These are phyloP conservation scores for Melanotaenia pygmaea DNA, from an alignment of 2,797 vertebrate species.

Conservation along the genomic window DNA sequence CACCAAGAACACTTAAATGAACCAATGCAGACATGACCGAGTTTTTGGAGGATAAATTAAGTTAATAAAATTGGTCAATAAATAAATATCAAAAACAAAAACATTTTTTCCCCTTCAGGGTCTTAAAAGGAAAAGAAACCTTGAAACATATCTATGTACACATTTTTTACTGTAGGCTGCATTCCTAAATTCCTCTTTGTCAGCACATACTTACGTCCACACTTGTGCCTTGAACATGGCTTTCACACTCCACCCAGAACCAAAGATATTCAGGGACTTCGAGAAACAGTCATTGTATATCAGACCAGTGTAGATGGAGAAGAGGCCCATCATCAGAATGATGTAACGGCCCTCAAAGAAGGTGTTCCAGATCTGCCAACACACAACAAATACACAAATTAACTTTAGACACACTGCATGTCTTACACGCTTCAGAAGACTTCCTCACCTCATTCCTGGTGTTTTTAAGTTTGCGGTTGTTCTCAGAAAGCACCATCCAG, in stretches of 20 bases:
- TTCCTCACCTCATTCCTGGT: constrained; percentile 89
- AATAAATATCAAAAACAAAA: no score
- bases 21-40: background rate
- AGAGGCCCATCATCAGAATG: constrained; percentile 96
- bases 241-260: constrained; percentile 90
- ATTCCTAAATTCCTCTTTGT: background rate
- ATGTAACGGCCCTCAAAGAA: constrained; percentile 96
- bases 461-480: constrained; percentile 88
- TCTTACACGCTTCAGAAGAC: fast-evolving
- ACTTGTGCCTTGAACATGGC: constrained; percentile 82
- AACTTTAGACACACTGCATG: background rate
- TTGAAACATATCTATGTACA: no score
- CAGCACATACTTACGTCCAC: constrained; percentile 86
- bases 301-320: constrained; percentile 96
- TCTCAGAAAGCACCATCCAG: constrained; percentile 91
- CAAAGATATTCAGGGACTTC: constrained; percentile 95
- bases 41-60: background rate
- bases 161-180: no score
- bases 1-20: background rate
- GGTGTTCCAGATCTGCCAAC: constrained; percentile 89
- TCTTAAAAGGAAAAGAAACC: no score
- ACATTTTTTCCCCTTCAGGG: no score
- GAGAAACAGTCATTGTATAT: constrained; percentile 99
- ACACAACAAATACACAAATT: constrained; percentile 22
- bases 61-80: background rate